phyloP scores from a whole-genome alignment of 2,113 vertebrate species.

The Philantomba maxwellii region DNA sequence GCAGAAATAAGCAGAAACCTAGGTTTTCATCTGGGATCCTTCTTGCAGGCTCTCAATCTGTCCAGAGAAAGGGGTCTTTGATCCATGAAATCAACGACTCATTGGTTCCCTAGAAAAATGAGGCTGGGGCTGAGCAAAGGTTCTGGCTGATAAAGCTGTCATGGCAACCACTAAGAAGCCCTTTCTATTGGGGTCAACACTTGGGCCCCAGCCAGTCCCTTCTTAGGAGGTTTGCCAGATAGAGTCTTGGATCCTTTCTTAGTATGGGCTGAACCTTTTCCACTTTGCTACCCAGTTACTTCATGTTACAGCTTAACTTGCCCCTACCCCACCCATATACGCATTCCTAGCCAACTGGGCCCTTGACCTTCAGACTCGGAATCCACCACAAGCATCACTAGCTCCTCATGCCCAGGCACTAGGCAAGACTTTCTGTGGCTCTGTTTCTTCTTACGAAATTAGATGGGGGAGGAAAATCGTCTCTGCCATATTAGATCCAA shows the following conservation, averaged over 20 bases:
- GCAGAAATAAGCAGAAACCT: background rate
- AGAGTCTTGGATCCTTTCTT: background rate
- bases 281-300: background rate
- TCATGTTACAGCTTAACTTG: background rate
- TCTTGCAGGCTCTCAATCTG: background rate
- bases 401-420: background rate
- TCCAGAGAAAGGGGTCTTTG: background rate
- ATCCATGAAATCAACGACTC: background rate
- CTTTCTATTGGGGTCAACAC: background rate
- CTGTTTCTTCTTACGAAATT: background rate
- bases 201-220: background rate
- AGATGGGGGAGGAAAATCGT: background rate
- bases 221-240: background rate
- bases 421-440: background rate
- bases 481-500: background rate
- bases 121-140: background rate
- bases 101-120: background rate
- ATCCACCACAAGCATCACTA: background rate
- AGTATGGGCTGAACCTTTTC: background rate
- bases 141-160: background rate
- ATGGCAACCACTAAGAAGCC: background rate
- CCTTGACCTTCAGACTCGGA: background rate
- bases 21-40: background rate
- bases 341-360: background rate
- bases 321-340: rapidly evolving